phyloP scores from a whole-genome alignment of 2,888 invertebrate genomes.

The Lagria hirta region DNA sequence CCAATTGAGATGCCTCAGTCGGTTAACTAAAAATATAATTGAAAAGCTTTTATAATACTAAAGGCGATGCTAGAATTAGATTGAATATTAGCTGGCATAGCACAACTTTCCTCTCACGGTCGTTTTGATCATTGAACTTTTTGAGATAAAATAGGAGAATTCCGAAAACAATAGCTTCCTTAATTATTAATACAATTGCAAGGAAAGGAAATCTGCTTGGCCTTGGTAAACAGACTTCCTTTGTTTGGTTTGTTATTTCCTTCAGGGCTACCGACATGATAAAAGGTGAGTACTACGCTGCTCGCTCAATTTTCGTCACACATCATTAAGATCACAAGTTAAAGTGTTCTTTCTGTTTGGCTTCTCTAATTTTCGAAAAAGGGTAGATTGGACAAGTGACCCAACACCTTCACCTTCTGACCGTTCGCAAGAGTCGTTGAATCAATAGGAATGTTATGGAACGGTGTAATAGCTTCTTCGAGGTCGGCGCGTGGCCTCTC shows the following conservation, averaged over 20 bases:
- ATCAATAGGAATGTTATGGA: conserved; percentile 20
- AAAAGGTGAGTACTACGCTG: neutral
- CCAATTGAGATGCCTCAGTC: too few relatives aligned
- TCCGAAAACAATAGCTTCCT: conserved; percentile 9
- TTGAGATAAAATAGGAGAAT: conserved; percentile 5
- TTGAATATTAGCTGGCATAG: too few relatives aligned
- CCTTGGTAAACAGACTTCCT: conserved; percentile 21
- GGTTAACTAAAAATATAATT: too few relatives aligned
- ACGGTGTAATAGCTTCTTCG: conserved; percentile 3
- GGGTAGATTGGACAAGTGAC: conserved; percentile 7
- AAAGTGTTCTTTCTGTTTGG: conserved; percentile 1
- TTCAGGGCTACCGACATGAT: conserved; percentile 2
- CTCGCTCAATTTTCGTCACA: conserved; percentile 4
- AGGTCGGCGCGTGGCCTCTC: conserved; percentile 7
- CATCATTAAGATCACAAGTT: conserved; percentile 4
- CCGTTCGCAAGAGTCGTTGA: conserved; percentile 16
- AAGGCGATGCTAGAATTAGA: too few relatives aligned
- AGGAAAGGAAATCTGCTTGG: conserved; percentile 22
- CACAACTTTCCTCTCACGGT: conserved; percentile 3
- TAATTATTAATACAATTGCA: conserved; percentile 20
- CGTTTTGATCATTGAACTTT: conserved; percentile 14
- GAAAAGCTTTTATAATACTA: too few relatives aligned
- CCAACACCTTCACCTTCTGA: conserved; percentile 18
- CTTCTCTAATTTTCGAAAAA: neutral
- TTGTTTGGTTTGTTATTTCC: conserved; percentile 18